phyloP scores from a whole-genome alignment of 2,888 invertebrate species.

The Mycalesis mineus region DNA sequence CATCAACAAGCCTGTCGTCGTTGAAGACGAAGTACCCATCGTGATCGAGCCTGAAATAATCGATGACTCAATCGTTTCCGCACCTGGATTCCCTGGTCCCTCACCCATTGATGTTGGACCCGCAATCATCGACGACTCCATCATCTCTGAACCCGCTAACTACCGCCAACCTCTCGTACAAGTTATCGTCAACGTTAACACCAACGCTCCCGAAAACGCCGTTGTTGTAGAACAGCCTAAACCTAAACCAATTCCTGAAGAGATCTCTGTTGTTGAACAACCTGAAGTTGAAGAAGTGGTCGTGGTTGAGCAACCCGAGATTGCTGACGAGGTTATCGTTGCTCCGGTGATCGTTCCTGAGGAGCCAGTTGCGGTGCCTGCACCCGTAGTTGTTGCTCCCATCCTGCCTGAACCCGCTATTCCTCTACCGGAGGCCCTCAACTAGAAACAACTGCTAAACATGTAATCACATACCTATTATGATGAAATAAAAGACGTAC shows the following conservation, averaged over 20 bases:
- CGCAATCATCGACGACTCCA: constrained; percentile 31
- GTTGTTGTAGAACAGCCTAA: constrained; percentile 7
- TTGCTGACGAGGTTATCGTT: constrained; percentile 12
- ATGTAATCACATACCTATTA: too few relatives aligned
- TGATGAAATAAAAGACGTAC: too few relatives aligned
- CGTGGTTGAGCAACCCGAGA: constrained; percentile 25
- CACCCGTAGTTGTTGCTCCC: constrained; percentile 8
- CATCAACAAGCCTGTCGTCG: constrained; percentile 16
- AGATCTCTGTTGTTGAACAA: not conserved
- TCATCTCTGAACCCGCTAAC: constrained; percentile 5
- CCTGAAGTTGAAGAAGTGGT: not conserved
- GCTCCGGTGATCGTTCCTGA: constrained; percentile 25
- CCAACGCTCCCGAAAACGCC: constrained; percentile 10
- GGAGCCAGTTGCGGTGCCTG: not conserved
- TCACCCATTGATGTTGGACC: constrained; percentile 32
- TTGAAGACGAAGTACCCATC: constrained; percentile 22
- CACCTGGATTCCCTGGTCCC: not conserved
- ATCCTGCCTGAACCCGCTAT: constrained; percentile 20
- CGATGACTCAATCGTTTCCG: constrained; percentile 33
- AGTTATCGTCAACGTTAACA: constrained; percentile 31
- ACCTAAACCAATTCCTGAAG: not conserved
- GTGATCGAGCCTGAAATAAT: constrained; percentile 32
- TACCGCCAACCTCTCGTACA: constrained; percentile 26
- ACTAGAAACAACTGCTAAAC: too few relatives aligned
- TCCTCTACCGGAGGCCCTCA: constrained; percentile 10